Conservation (phyloP, 2,797 vertebrate species). For the Valencia hispanica region DNA sequence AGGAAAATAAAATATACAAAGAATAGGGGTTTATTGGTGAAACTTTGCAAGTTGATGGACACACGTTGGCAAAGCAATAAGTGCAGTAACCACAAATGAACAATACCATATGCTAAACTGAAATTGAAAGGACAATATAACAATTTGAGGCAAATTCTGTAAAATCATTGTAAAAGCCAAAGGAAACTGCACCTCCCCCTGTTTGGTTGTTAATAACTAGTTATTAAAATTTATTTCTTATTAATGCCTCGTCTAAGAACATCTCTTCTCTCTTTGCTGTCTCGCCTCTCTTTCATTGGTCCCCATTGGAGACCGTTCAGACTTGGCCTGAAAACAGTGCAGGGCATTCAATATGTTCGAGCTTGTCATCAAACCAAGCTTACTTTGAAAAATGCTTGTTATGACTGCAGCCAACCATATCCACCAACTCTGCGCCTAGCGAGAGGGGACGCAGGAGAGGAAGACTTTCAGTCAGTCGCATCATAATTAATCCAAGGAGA, state of each 20-base stretch:
- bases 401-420: conserved; percentile 69
- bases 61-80: conserved; percentile 59
- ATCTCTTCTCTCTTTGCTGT: conserved; percentile 43
- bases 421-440: conserved; percentile 62
- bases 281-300: conserved; percentile 34
- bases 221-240: conserved; percentile 38
- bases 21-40: conserved; percentile 61
- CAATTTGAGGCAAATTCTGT: conserved; percentile 62
- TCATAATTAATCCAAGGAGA: conserved; percentile 63
- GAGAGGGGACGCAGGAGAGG: conserved; percentile 63
- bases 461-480: conserved; percentile 65
- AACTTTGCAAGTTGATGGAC: conserved; percentile 58
- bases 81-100: conserved; percentile 60
- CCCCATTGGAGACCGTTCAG: conserved; percentile 32
- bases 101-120: conserved; percentile 50
- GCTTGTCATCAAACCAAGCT: conserved; percentile 73
- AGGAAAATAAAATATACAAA: conserved; percentile 55
- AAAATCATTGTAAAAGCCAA: conserved; percentile 45
- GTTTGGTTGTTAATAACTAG: conserved; percentile 42
- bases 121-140: conserved; percentile 74
- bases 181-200: conserved; percentile 54
- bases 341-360: conserved; percentile 66
- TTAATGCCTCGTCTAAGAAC: conserved; percentile 21
- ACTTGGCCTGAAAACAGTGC: conserved; percentile 65
- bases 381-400: conserved; percentile 76